Conservation (phyloP, 2,888 invertebrate genomes). For the Sympetrum striolatum region DNA sequence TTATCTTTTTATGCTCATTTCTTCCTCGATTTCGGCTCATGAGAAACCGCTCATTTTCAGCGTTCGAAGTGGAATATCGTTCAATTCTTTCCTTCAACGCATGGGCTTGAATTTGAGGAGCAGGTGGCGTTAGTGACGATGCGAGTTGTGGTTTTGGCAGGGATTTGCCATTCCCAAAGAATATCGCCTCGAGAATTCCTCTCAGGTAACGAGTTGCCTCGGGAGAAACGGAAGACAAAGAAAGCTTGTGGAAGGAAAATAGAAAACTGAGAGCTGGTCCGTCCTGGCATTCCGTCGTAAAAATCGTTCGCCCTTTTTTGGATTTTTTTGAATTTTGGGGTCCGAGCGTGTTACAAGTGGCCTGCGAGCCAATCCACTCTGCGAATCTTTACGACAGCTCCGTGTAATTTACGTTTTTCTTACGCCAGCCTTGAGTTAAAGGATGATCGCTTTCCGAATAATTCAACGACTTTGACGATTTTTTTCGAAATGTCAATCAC, state of each 20-base stretch:
- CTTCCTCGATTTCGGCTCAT: neutral
- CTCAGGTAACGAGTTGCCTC: neutral
- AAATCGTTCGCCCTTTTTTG: neutral
- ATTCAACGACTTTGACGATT: too few species aligned
- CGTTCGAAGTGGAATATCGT: neutral
- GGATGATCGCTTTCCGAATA: too few species aligned
- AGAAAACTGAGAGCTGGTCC: neutral
- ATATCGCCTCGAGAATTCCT: neutral
- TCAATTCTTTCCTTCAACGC: neutral
- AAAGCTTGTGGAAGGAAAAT: neutral
- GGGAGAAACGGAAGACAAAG: neutral
- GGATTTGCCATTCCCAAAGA: neutral
- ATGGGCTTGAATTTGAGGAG: neutral
- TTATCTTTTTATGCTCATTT: neutral
- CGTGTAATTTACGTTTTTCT: neutral
- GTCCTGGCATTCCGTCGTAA: neutral
- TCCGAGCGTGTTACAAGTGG: neutral
- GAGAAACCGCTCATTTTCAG: neutral
- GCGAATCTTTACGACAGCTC: neutral
- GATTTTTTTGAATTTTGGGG: neutral
- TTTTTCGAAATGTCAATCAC: too few species aligned
- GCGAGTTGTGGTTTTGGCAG: neutral
- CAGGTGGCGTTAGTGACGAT: neutral
- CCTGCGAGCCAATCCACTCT: neutral
- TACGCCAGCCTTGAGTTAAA: neutral